Evolutionary conservation across 1,140 invertebrate genomes (phyloP).

Genomic region (Dreissena rostriformis): DNA sequence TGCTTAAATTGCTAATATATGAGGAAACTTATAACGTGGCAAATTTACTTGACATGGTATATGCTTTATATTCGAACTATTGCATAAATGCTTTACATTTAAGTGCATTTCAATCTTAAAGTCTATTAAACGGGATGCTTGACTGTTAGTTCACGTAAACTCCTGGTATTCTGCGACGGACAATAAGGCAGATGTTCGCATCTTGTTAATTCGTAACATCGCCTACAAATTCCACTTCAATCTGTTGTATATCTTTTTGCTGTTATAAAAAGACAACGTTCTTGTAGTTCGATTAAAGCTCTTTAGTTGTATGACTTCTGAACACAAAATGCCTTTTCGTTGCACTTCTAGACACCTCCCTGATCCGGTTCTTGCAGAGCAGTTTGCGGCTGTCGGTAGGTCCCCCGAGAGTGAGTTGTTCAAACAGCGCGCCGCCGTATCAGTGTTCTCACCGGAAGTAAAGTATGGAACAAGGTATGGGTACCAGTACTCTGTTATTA

Average conservation of each 20-base stretch:
- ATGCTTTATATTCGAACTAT: no score
- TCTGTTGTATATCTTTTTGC: not conserved
- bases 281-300: not conserved
- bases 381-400: conserved; percentile 8
- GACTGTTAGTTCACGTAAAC: no score
- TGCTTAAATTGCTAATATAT: not conserved
- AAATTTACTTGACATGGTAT: not conserved
- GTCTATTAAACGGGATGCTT: no score
- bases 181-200: not conserved
- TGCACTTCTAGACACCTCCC: conserved; percentile 27
- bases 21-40: not conserved
- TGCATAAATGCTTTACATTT: not conserved
- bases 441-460: conserved; percentile 31
- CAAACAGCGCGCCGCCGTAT: conserved; percentile 8
- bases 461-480: conserved; percentile 47
- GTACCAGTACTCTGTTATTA: not conserved
- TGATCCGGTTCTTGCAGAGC: conserved; percentile 16
- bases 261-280: not conserved
- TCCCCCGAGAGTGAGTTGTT: not conserved
- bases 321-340: not conserved
- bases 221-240: not conserved
- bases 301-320: no score
- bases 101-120: not conserved
- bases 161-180: not conserved
- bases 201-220: not conserved